These are phyloP conservation scores for Saccostrea glomerata DNA, from an alignment of 1,140 invertebrate species.

Conservation along the genomic window DNA sequence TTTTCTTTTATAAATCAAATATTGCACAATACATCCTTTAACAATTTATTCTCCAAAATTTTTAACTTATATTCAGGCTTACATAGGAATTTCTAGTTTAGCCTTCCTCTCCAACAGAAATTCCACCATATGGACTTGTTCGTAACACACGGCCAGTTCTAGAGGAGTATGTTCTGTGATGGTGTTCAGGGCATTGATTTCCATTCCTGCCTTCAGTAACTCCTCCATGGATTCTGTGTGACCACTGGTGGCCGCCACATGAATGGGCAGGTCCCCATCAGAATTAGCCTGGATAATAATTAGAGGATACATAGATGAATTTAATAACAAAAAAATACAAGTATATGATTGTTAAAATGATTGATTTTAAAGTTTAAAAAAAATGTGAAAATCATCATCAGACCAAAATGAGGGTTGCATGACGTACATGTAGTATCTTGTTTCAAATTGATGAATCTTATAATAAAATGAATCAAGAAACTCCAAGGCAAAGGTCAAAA, in stretches of 20 bases:
- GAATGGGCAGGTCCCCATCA: slow-evolving; percentile 57
- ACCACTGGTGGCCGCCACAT: slow-evolving; percentile 56
- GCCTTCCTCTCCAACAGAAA: slow-evolving; percentile 7
- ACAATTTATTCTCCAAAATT: background rate
- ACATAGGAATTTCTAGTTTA: background rate
- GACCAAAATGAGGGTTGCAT: too few species aligned
- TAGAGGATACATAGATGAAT: background rate
- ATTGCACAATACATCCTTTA: too few species aligned
- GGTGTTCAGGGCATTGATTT: slow-evolving; percentile 51
- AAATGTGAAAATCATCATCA: too few species aligned
- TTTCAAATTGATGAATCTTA: too few species aligned
- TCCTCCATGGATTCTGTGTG: slow-evolving; percentile 44
- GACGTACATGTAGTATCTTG: background rate
- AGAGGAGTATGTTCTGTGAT: slow-evolving; percentile 43
- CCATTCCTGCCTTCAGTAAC: slow-evolving; percentile 50
- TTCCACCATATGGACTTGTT: slow-evolving; percentile 26
- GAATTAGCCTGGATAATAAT: slow-evolving; percentile 43
- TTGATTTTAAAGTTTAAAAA: too few species aligned
- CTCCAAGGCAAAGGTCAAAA: too few species aligned
- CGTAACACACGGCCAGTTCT: slow-evolving; percentile 27
- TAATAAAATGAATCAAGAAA: too few species aligned
- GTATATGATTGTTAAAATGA: too few species aligned
- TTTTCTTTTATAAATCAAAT: too few species aligned
- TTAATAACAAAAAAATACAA: too few species aligned
- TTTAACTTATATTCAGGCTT: background rate